These are phyloP conservation scores for Limanda limanda DNA, from an alignment of 2,113 vertebrate species.

Conservation along the genomic window DNA sequence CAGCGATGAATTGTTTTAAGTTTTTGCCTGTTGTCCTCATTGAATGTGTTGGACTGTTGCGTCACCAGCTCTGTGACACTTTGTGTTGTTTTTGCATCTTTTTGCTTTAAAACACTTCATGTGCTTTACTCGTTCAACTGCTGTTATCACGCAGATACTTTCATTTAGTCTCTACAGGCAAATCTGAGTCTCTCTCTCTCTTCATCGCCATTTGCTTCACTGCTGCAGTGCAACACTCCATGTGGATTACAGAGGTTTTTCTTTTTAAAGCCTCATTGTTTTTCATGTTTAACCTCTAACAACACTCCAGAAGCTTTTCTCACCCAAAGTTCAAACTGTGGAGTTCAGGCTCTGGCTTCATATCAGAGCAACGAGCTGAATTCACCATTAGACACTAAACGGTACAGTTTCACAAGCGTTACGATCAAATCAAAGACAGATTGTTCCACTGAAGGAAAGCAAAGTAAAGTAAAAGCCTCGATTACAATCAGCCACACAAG, in stretches of 20 bases:
- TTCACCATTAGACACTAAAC: neutral
- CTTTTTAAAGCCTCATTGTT: slow-evolving; percentile 1
- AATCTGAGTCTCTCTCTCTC: neutral
- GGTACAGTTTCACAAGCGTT: too few species aligned
- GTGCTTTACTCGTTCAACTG: slow-evolving; percentile 29
- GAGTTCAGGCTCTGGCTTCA: neutral
- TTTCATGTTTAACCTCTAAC: slow-evolving; percentile 9
- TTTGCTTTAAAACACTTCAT: neutral
- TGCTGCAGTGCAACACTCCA: neutral
- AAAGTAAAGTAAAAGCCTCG: neutral
- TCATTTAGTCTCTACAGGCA: neutral
- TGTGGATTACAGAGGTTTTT: slow-evolving; percentile 30
- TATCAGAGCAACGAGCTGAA: neutral
- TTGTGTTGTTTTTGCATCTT: slow-evolving; percentile 1
- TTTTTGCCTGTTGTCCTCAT: neutral
- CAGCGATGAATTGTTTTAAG: neutral
- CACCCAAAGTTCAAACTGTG: neutral
- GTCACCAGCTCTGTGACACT: slow-evolving; percentile 24
- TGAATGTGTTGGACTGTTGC: slow-evolving; percentile 25
- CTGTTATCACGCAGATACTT: neutral
- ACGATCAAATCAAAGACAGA: too few species aligned
- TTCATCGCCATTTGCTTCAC: neutral
- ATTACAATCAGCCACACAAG: neutral
- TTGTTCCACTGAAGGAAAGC: too few species aligned
- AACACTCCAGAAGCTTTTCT: neutral